These are phyloP conservation scores for Rhynchopsitta pachyrhyncha DNA, from an alignment of 2,113 vertebrate species.

Conservation along the genomic window DNA sequence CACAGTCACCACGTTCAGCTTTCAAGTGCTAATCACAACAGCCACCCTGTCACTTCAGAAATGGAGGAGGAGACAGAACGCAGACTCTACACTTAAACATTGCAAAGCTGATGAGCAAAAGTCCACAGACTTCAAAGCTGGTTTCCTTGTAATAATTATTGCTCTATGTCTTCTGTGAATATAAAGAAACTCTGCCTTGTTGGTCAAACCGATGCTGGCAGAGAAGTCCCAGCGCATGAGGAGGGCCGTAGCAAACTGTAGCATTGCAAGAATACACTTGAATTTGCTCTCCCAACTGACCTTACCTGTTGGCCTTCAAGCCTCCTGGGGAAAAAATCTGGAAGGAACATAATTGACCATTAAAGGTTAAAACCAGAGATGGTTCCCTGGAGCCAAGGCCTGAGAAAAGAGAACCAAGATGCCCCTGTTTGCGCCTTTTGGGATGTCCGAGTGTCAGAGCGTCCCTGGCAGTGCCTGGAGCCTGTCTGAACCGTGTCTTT, in stretches of 20 bases:
- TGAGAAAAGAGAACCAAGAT: constrained; percentile 31
- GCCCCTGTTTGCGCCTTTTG: neutral
- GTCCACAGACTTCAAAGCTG: constrained; percentile 34
- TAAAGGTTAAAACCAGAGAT: constrained; percentile 47
- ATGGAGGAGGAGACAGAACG: neutral
- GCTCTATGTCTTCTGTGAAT: neutral
- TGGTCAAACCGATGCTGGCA: constrained; percentile 22
- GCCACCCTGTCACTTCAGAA: neutral
- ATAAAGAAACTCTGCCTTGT: neutral
- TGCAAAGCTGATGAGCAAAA: constrained; percentile 41
- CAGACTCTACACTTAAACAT: neutral
- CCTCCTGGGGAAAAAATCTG: constrained; percentile 59
- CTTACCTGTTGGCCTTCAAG: constrained; percentile 54
- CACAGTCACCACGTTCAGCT: neutral
- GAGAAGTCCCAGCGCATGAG: constrained; percentile 6
- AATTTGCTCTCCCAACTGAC: constrained; percentile 21
- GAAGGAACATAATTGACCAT: constrained; percentile 56
- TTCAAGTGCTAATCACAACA: neutral
- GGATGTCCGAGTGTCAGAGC: neutral
- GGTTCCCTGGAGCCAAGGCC: neutral
- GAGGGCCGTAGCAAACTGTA: constrained; percentile 16
- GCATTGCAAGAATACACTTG: constrained; percentile 4
- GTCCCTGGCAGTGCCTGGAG: neutral
- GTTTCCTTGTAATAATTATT: constrained; percentile 17
- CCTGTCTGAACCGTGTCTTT: neutral